Base-by-base conservation (phyloP, 2,888 invertebrate species). In the Eurytoma adleriae region DNA sequence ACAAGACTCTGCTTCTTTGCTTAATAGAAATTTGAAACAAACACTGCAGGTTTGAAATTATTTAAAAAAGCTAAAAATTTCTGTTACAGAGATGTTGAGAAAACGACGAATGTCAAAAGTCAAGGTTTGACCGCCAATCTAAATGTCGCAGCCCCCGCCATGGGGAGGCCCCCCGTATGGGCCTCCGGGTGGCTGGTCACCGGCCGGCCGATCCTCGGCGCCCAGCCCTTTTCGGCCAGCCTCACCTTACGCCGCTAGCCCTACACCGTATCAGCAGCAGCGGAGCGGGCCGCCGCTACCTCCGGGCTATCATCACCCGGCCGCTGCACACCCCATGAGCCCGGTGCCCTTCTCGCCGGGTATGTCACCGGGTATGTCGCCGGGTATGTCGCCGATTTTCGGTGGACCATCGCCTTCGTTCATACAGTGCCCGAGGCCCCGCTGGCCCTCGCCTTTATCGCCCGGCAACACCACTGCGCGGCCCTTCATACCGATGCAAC, bases 141-240 rank as follows among this genome's bases (percentile, higher is more conserved):
- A 7, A 80, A 90, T 90, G 90, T 89, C 90, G 81, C 89, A 90
- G 80, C 88, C 86, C 64, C 88, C 87, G 14, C 54, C 54, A 14
- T 14, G 84, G 52, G 73, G 79, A 27, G 84, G 80, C 48, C 16
- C 24, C 20, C 75, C 61, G n/a, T 82, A 76, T 66, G 82, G 80
- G 68, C 59, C 59, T 24, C 82, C 83, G 16, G 79, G 79, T n/a
- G 83, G 81, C n/a, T 84, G 84, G 92, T 91, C 85, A 61, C 83
- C 85, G 54, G 70, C 79, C 24, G 91, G 88, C 91, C 92, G 88
- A 91, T 91, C 88, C 92, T 94, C 94, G 70, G 93, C 93, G 61
- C 92, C 93, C 2, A 93, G 94, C 83, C 93, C 94, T 86, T 96
- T 94, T 90, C 94, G 95, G 54, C 94, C 96, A 52, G 94, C 95